A percentile compares a stretch with the other conserved stretches of the same genome.
phyloP scores from a whole-genome alignment of 2,113 vertebrate species.

The Alethe diademata region DNA sequence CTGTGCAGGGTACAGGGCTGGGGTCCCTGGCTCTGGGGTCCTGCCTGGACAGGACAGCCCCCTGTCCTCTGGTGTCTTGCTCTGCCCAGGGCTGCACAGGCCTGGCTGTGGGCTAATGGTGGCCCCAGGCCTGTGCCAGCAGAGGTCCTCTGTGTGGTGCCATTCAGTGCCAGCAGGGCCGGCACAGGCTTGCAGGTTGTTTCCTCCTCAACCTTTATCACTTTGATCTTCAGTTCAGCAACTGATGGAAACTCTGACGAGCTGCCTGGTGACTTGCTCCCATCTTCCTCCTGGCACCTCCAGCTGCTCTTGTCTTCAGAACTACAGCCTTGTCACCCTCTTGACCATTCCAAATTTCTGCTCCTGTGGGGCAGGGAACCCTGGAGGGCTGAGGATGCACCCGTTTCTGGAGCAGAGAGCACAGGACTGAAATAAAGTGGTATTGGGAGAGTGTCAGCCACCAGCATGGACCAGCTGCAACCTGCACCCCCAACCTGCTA shows the following conservation, averaged over 20 bases:
- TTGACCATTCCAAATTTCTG: neutral
- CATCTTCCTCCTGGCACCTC: rapidly evolving
- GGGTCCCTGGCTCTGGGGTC: neutral
- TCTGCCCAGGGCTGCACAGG: neutral
- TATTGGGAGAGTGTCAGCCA: neutral
- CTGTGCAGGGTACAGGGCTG: rapidly evolving
- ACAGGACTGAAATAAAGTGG: neutral
- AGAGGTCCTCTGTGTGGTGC: slow-evolving; percentile 22
- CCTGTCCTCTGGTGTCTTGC: neutral
- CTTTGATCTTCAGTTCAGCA: neutral
- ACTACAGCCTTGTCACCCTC: neutral
- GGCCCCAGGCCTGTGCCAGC: neutral
- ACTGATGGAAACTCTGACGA: neutral
- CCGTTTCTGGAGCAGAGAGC: neutral
- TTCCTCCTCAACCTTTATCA: neutral
- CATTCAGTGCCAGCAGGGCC: neutral
- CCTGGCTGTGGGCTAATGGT: rapidly evolving
- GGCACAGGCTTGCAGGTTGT: neutral
- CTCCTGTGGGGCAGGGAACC: rapidly evolving
- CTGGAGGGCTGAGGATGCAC: neutral
- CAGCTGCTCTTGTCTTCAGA: neutral
- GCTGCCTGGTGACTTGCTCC: neutral
- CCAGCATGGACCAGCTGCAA: rapidly evolving
- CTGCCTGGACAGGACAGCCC: neutral
- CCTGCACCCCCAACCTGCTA: rapidly evolving